phyloP scores from a whole-genome alignment of 2,113 vertebrate species.

The Syngnathus typhle region DNA sequence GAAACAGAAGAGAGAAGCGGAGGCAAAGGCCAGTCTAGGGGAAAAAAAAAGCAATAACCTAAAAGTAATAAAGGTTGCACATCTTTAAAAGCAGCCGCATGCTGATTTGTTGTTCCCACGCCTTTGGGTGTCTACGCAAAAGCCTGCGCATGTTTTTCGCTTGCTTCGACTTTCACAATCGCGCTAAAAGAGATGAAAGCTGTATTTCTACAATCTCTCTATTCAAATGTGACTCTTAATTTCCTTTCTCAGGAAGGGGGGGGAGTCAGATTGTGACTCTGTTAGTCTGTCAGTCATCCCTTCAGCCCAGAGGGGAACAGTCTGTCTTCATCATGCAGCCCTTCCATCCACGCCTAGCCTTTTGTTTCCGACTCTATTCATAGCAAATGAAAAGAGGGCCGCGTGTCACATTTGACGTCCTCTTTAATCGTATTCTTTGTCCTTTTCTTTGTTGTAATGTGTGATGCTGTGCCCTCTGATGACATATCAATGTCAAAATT shows the following conservation, averaged over 20 bases:
- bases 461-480: slow-evolving; percentile 16
- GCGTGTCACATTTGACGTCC: slow-evolving; percentile 25
- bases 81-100: slow-evolving; percentile 28
- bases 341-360: slow-evolving; percentile 41
- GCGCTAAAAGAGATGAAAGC: slow-evolving; percentile 36
- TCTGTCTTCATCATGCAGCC: slow-evolving; percentile 37
- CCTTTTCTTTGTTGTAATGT: slow-evolving; percentile 47
- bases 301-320: slow-evolving; percentile 42
- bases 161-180: slow-evolving; percentile 20
- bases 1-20: slow-evolving; percentile 7
- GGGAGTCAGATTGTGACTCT: slow-evolving; percentile 39
- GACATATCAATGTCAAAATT: slow-evolving; percentile 25
- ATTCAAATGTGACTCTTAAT: slow-evolving; percentile 50
- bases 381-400: slow-evolving; percentile 40
- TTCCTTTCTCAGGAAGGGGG: slow-evolving; percentile 27
- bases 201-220: slow-evolving; percentile 37
- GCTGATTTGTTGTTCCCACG: slow-evolving; percentile 30
- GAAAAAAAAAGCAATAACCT: slow-evolving; percentile 37
- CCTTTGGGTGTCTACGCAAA: slow-evolving; percentile 9
- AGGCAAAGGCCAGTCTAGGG: slow-evolving; percentile 12
- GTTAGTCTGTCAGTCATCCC: slow-evolving; percentile 51
- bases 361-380: slow-evolving; percentile 61
- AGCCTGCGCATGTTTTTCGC: slow-evolving; percentile 5
- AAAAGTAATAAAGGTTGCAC: slow-evolving; percentile 42
- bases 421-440: slow-evolving; percentile 49